Base-by-base conservation (phyloP, 2,888 invertebrate species). In the Slavum lentiscoides region DNA sequence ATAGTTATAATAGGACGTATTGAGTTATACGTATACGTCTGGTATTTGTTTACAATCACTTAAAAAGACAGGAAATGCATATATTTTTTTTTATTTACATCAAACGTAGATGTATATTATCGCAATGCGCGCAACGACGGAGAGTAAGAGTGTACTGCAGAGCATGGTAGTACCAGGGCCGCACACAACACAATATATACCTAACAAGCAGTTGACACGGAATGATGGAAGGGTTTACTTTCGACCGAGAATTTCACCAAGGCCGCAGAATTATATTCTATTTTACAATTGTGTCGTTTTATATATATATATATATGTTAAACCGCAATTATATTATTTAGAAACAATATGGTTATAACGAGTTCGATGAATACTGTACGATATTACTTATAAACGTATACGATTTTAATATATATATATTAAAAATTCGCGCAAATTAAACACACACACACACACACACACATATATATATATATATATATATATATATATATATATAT, bases 161-260 rank as follows among this genome's bases (percentile, higher is more conserved):
- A 30, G 61, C 76, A 64, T 77, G 77, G 77, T 62, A 77, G 37
- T 77, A 69, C 77, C 77, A 77, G 77, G 69, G 69, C 69, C 77
- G n/a, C n/a, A 70, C 70, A 70, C 55, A 77, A 69, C 68, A 77
- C 30, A 30, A 30, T 30, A 30, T 30, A 30, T 4, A 1, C 4
- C 53, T 77, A 77, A 77, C 62, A 77, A 77, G 62, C 69, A 55
- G 77, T 77, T 70, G 77, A 69, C 77, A 77, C 69, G 77, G 53
- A 69, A 77, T 70, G 77, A 70, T 70, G 69, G 58, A 77, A 70
- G 70, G 75, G 75, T 62, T 43, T 62, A 62, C 53, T 62, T 77
- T 70, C 53, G 7, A 17, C 37, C 21, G 30, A 70, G 62, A 70
- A 43, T 69, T 69, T 23, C 19, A 53, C 53, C 77, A 77, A 77